A percentile compares a stretch with the other conserved stretches of the same genome.
Conservation (phyloP, 2,797 vertebrate genomes). For the Poeciliopsis turneri region DNA sequence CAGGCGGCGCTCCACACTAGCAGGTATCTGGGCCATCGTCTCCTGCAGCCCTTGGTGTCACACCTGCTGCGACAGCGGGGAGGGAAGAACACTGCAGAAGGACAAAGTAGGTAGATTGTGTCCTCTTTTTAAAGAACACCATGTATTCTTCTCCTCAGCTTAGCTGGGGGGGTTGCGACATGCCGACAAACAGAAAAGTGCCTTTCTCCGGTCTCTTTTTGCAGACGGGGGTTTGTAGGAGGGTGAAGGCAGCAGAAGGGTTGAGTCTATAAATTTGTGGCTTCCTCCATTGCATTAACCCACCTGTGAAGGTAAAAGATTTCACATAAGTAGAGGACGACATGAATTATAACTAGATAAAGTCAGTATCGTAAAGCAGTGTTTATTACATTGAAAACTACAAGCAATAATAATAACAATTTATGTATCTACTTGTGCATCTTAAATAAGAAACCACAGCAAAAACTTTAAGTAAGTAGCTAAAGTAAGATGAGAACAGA, state of each 20-base stretch:
- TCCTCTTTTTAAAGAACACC: constrained; percentile 57
- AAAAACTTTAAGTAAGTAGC: neutral
- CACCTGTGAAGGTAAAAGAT: constrained; percentile 82
- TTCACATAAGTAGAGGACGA: constrained; percentile 21
- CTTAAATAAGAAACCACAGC: neutral
- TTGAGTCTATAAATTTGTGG: constrained; percentile 91
- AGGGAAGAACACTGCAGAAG: constrained; percentile 49
- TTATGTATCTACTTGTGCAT: neutral
- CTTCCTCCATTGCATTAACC: constrained; percentile 95
- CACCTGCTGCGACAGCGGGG: constrained; percentile 69
- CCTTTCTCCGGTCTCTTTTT: constrained; percentile 14
- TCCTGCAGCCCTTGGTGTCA: constrained; percentile 47
- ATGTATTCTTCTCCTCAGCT: constrained; percentile 44
- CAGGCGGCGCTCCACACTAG: constrained; percentile 45
- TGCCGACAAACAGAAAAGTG: constrained; percentile 30
- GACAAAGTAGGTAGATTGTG: constrained; percentile 65
- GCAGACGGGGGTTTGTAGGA: neutral
- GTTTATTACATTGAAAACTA: neutral
- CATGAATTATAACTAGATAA: constrained; percentile 5
- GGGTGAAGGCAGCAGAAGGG: constrained; percentile 10
- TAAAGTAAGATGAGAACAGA: neutral
- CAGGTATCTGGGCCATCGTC: constrained; percentile 66
- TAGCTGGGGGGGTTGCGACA: constrained; percentile 28
- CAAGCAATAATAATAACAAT: neutral
- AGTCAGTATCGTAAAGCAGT: neutral